These are phyloP conservation scores for Galerucella pusilla DNA, from an alignment of 2,888 invertebrate genomes.

Conservation along the genomic window DNA sequence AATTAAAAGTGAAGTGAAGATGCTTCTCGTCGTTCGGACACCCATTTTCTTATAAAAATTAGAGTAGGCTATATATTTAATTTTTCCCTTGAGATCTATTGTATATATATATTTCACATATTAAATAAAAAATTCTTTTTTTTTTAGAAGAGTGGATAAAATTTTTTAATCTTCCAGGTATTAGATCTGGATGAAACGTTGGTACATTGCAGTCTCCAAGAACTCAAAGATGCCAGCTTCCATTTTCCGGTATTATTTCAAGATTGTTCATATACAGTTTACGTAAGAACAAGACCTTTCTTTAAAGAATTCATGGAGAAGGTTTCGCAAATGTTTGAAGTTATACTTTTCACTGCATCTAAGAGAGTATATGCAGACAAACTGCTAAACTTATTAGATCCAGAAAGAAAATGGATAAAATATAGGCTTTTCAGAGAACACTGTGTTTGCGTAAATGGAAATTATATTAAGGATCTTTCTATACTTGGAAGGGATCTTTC, in stretches of 20 bases:
- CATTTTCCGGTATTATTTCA: slow-evolving; percentile 94
- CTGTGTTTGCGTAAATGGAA: slow-evolving; percentile 94
- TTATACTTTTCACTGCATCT: slow-evolving; percentile 95
- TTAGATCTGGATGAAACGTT: slow-evolving; percentile 88
- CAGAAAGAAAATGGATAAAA: slow-evolving; percentile 88
- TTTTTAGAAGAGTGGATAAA: too few species aligned
- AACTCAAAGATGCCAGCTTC: slow-evolving; percentile 91
- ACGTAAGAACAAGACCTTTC: slow-evolving; percentile 89
- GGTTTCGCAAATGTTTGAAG: slow-evolving; percentile 61
- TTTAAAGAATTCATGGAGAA: slow-evolving; percentile 92
- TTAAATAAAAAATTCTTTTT: too few species aligned
- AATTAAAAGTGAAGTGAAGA: too few species aligned
- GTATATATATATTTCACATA: too few species aligned
- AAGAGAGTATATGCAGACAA: slow-evolving; percentile 96
- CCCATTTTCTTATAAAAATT: too few species aligned
- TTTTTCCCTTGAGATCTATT: too few species aligned
- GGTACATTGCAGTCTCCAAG: slow-evolving; percentile 94
- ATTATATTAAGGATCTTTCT: slow-evolving; percentile 95
- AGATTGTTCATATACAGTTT: slow-evolving; percentile 87
- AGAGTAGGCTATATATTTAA: too few species aligned
- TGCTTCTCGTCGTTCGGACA: too few species aligned
- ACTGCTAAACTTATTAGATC: slow-evolving; percentile 90
- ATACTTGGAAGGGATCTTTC: slow-evolving; percentile 92
- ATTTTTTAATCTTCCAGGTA: slow-evolving; percentile 63
- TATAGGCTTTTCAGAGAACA: slow-evolving; percentile 95